These are phyloP conservation scores for Cololabis saira DNA, from an alignment of 2,113 vertebrate genomes.

Conservation along the genomic window DNA sequence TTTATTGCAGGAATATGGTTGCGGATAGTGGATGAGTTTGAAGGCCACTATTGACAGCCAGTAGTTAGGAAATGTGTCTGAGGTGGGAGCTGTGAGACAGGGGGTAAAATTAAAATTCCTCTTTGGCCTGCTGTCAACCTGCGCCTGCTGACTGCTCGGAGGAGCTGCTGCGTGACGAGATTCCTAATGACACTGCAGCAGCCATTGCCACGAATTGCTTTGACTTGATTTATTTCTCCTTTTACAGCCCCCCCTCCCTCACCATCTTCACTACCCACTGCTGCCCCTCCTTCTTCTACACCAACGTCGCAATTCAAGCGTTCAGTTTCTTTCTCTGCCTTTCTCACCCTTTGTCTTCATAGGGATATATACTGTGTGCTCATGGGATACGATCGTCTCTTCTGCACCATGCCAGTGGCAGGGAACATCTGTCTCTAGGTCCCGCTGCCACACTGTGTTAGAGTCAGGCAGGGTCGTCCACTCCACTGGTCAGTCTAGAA, in stretches of 20 bases:
- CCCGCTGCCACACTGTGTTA: constrained; percentile 76
- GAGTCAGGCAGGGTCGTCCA: constrained; percentile 72
- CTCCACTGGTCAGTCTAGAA: constrained; percentile 58
- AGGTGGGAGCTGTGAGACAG: constrained; percentile 56
- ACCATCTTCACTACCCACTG: constrained; percentile 11
- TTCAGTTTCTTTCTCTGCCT: constrained; percentile 41
- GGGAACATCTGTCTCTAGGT: constrained; percentile 85
- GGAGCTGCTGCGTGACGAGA: constrained; percentile 76
- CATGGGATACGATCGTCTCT: constrained; percentile 47
- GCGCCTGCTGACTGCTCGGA: constrained; percentile 68
- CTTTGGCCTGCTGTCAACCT: constrained; percentile 76
- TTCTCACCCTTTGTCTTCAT: constrained; percentile 19
- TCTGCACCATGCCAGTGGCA: constrained; percentile 81
- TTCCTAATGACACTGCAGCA: constrained; percentile 81
- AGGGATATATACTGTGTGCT: constrained; percentile 32
- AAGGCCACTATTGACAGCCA: constrained; percentile 28
- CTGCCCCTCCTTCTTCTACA: constrained; percentile 25
- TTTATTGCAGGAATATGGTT: constrained; percentile 9
- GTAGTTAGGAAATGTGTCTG: constrained; percentile 42
- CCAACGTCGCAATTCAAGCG: constrained; percentile 40
- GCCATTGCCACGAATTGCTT: constrained; percentile 76
- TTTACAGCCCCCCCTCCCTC: constrained; percentile 53
- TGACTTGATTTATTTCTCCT: constrained; percentile 82
- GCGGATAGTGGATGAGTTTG: constrained; percentile 24
- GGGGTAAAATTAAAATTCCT: constrained; percentile 77